Base-by-base conservation (phyloP, 2,888 invertebrate species). In the Cerceris ruficornis region DNA sequence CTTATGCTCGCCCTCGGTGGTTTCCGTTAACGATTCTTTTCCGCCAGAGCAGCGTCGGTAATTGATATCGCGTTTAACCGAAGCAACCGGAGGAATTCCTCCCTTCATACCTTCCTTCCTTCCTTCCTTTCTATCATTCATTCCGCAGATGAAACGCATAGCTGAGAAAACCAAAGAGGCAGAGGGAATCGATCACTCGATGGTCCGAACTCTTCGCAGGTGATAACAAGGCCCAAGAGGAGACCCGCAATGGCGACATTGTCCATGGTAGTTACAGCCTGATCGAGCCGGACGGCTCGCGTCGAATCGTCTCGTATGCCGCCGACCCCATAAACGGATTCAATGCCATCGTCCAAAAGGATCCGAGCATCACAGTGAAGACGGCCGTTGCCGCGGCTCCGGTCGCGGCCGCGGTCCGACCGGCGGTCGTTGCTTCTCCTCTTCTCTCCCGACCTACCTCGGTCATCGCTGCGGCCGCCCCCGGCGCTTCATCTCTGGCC, bases 211-310 rank as follows among this genome's bases (percentile, higher is more conserved):
- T 46, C 1, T 73, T 58, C 41, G 7, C 50, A 91, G 91, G 91
- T 15, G 91, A 91, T 82, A 90, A 90, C 86, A 92, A 91, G 70
- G 89, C 90, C n/a, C 92, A 91, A 70, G 88, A 91, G 62, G 92
- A 91, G 69, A 89, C 88, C 15, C 88, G 91, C 42, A 86, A 88
- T 66, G 91, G 91, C 17, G 90, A 91, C 58, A 85, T 89, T 2
- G 91, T 92, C n/a, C 88, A 90, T 70, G 92, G 92, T 39, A 89
- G 90, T 52, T 92, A 91, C 86, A 91, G 89, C 58, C 80, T 91
- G 42, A 87, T 90, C 64, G 92, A 92, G 69, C 90, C 91, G 8
- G 91, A 91, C 65, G 91, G 91, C 57, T 88, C 87, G 5, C 87
- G 89, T 50, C 90, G 91, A 42, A 86, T 87, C 55, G 91, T 92